Evolutionary conservation across 2,888 invertebrate genomes (phyloP).

Genomic region (Megalurothrips usitatus): DNA sequence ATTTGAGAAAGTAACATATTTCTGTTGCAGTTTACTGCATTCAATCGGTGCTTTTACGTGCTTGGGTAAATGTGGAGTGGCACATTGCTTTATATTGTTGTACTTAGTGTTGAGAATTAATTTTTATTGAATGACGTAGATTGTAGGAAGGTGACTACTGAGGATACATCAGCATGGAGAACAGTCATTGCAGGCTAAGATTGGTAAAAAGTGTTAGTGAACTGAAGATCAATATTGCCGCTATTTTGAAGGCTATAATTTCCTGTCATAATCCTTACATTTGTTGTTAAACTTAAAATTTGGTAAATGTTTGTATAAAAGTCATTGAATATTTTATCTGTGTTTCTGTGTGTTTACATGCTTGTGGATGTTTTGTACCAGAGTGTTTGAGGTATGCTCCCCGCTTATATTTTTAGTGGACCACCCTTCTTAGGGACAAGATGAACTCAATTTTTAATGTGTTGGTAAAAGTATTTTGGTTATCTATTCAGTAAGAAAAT

Average conservation of each 20-base stretch:
- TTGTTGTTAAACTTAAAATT: constrained; percentile 2
- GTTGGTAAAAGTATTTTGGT: background rate
- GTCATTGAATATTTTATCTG: background rate
- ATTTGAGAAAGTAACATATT: background rate
- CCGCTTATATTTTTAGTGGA: background rate
- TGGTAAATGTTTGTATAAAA: background rate
- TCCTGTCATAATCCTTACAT: background rate
- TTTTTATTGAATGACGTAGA: background rate
- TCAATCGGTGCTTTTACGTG: background rate
- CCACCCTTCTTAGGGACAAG: background rate
- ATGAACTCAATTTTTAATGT: background rate
- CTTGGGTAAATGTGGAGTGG: background rate
- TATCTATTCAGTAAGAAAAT: too few species aligned
- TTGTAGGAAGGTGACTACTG: background rate
- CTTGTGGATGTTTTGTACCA: background rate
- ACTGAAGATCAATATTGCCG: background rate
- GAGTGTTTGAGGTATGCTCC: background rate
- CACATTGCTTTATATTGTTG: background rate
- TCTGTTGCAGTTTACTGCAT: background rate
- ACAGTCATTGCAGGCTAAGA: background rate
- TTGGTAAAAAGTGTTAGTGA: background rate
- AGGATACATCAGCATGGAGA: background rate
- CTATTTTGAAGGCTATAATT: background rate
- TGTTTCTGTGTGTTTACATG: background rate
- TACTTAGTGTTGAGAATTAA: background rate